A percentile compares a stretch with the other conserved stretches of the same genome.
phyloP scores from a whole-genome alignment of 2,888 invertebrate species.

The Spatulosminthurus flaviceps region DNA sequence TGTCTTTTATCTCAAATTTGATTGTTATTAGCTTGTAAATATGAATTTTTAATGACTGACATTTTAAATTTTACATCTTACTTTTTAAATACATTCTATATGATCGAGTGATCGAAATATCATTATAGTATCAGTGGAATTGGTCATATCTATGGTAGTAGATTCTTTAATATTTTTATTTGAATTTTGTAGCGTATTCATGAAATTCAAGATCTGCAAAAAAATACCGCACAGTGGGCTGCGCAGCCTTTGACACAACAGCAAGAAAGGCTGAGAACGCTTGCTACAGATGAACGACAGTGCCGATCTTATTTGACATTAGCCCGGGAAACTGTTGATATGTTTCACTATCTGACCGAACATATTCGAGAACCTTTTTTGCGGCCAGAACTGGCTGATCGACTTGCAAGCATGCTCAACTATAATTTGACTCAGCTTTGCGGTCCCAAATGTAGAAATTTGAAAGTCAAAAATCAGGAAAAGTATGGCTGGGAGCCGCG shows the following conservation, averaged over 20 bases:
- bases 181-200: constrained; percentile 70
- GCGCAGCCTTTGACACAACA: constrained; percentile 75
- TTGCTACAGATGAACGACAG: constrained; percentile 85
- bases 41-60: too few relatives aligned
- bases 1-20: too few relatives aligned
- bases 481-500: constrained; percentile 99
- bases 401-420: constrained; percentile 97
- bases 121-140: too few relatives aligned
- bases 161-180: too few relatives aligned
- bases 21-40: too few relatives aligned
- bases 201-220: constrained; percentile 84
- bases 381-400: constrained; percentile 89
- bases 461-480: constrained; percentile 90
- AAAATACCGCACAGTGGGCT: constrained; percentile 75
- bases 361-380: constrained; percentile 95
- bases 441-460: constrained; percentile 90
- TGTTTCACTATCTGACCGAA: constrained; percentile 95
- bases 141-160: too few relatives aligned
- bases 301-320: constrained; percentile 90
- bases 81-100: too few relatives aligned
- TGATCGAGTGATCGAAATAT: too few relatives aligned
- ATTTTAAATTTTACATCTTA: too few relatives aligned
- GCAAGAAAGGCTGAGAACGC: constrained; percentile 79
- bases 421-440: constrained; percentile 97
- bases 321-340: constrained; percentile 95